phyloP scores from a whole-genome alignment of 1,140 invertebrate species.

The Diprion similis region DNA sequence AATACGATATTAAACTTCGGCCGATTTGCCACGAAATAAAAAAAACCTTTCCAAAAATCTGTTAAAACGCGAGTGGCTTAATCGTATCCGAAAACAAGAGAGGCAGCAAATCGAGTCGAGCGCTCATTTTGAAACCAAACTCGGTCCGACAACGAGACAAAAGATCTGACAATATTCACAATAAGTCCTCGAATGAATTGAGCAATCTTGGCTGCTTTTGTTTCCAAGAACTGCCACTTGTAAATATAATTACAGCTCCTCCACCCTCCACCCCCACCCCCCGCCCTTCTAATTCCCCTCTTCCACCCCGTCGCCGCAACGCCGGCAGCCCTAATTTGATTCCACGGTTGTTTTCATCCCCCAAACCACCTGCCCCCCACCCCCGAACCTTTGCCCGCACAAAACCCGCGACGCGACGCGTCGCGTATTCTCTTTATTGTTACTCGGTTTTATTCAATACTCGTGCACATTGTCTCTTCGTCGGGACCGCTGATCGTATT shows the following conservation, averaged over 20 bases:
- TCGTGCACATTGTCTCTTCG: too few species aligned
- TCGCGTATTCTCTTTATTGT: too few species aligned
- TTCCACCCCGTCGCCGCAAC: constrained; percentile 20
- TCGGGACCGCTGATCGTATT: too few species aligned
- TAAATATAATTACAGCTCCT: constrained; percentile 60
- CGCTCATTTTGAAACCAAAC: constrained; percentile 5
- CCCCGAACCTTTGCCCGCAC: constrained; percentile 45
- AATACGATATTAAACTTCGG: too few species aligned
- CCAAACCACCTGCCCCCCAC: constrained; percentile 19
- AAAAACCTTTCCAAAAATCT: too few species aligned
- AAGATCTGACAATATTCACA: constrained; percentile 13
- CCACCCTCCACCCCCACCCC: constrained; percentile 18
- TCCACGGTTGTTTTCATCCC: constrained; percentile 59
- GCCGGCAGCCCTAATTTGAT: constrained; percentile 56
- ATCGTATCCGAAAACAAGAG: not conserved
- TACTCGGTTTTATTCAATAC: too few species aligned
- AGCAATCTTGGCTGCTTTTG: constrained; percentile 58
- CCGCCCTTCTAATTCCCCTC: constrained; percentile 11
- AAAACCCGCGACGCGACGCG: constrained; percentile 18
- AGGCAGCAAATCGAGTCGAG: not conserved
- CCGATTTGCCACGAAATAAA: too few species aligned
- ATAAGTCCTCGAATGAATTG: constrained; percentile 46
- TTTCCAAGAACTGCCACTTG: constrained; percentile 60
- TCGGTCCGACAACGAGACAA: not conserved
- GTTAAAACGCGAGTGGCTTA: not conserved